Base-by-base conservation (phyloP, 1,140 invertebrate species). In the Thereuonema tuberculata region DNA sequence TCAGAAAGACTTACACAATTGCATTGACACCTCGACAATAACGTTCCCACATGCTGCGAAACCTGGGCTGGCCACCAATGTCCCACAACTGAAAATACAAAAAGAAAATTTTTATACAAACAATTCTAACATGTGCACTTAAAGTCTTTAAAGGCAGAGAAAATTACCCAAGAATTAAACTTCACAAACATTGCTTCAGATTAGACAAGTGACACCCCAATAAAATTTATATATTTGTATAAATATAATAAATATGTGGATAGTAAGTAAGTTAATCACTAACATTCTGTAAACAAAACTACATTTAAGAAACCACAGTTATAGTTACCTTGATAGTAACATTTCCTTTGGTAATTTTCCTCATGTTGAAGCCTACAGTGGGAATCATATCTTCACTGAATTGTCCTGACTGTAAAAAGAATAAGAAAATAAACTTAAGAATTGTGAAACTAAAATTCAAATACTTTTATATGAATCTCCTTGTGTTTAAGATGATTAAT, bases 351-450 rank as follows among this genome's bases (percentile, higher is more conserved):
- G 94, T 98, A 61, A 99, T 97, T 82, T 98, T 99, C 60, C 96
- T 82, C 95, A 99, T 99, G 70, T 99, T 99, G 75, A 99, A 99
- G 23, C 97, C 97, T 59, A 99, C 96, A 66, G 97, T 99, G 15
- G 97, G 97, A 69, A 99, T 99, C 94, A 98, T 99, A 68, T 99
- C 97, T 82, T 99, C 96, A 70, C 88, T 96, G 73, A 98, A 99
- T 71, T 98, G 93, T 25, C 95, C 96, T 65, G 93, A 92, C 89
- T 94, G 76, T 56, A 60, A 81, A 79, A 68, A 63, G 63, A 71
- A 69, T 62, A 50, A 63, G 14, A 59, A 14, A 63, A 37, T 24
- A 25, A 24, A 67, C 48, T 0, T 17, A 43, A 60, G 2, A 3
- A 54, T 47, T 15, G 47, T 50, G 17, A 17, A 31, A 29, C n/a